These are phyloP conservation scores for Tragelaphus strepsiceros DNA, from an alignment of 2,113 vertebrate species.

Conservation along the genomic window DNA sequence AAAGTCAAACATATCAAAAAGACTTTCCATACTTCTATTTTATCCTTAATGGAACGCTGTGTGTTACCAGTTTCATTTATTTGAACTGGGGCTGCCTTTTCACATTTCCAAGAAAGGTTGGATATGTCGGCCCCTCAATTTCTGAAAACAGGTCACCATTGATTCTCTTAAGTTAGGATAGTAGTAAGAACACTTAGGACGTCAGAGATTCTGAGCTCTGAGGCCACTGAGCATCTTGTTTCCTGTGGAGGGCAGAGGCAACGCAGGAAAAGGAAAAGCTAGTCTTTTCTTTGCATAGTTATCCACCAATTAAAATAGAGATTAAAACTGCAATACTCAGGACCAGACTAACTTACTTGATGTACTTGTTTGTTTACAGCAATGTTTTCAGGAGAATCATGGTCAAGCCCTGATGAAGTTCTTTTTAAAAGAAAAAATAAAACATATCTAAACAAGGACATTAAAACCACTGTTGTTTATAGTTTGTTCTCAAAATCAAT, in stretches of 20 bases:
- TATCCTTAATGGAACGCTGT: neutral
- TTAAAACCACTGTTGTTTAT: conserved; percentile 11
- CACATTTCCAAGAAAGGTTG: neutral
- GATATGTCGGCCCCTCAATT: neutral
- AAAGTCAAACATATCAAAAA: neutral
- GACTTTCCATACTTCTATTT: conserved; percentile 38
- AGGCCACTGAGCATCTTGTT: neutral
- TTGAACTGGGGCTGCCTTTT: neutral
- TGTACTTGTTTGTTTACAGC: neutral
- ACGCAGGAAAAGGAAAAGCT: neutral
- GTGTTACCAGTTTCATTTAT: neutral
- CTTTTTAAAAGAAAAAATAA: neutral
- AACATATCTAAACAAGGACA: neutral
- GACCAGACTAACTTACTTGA: neutral
- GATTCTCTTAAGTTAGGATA: neutral
- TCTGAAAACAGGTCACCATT: neutral
- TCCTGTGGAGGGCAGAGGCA: neutral
- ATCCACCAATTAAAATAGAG: neutral
- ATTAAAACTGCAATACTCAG: neutral
- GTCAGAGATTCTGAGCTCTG: neutral
- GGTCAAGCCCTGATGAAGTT: neutral
- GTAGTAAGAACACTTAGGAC: neutral
- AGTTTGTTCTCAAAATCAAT: conserved; percentile 18
- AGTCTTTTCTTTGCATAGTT: neutral
- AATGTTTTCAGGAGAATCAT: neutral